Percentiles rank a stretch among this genome's conserved stretches.
Conservation (phyloP, 2,797 vertebrate species). For the Cossypha heuglini region DNA sequence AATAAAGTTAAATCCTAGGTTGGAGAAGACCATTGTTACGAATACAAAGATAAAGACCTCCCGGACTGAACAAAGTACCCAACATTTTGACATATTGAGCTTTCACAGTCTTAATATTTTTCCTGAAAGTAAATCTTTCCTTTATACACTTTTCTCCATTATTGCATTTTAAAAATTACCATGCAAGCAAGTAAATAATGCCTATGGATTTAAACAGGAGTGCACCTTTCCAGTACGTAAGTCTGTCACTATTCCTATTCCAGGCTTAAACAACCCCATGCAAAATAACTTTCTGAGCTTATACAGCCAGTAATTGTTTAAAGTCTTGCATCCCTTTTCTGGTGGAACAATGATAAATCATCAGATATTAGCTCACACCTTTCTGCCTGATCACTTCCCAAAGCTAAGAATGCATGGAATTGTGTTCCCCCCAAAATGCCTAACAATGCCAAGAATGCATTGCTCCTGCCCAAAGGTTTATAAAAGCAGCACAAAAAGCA, state of each 20-base stretch:
- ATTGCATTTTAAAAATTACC: not conserved
- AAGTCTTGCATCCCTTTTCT: conserved; percentile 14
- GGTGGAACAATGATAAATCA: conserved; percentile 40
- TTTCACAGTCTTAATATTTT: not conserved
- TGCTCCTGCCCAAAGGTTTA: not conserved
- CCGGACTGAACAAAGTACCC: not conserved
- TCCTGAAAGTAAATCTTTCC: not conserved
- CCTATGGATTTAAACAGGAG: not conserved
- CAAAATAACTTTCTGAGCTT: not conserved
- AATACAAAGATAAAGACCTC: conserved; percentile 41
- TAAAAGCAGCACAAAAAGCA: not conserved
- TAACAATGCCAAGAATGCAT: conserved; percentile 41
- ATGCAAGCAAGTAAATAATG: not conserved
- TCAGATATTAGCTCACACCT: not conserved
- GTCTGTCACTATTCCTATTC: not conserved
- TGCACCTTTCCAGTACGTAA: not conserved
- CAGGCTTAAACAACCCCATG: not conserved
- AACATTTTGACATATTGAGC: not conserved
- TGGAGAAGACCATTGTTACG: not conserved
- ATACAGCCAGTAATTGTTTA: not conserved
- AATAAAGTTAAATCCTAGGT: not conserved
- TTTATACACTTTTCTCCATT: not conserved
- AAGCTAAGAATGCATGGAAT: conserved; percentile 59
- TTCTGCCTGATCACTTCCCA: conserved; percentile 57
- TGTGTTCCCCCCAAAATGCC: not conserved